Base-by-base conservation (phyloP, 2,797 vertebrate species). In the Allobates femoralis region DNA sequence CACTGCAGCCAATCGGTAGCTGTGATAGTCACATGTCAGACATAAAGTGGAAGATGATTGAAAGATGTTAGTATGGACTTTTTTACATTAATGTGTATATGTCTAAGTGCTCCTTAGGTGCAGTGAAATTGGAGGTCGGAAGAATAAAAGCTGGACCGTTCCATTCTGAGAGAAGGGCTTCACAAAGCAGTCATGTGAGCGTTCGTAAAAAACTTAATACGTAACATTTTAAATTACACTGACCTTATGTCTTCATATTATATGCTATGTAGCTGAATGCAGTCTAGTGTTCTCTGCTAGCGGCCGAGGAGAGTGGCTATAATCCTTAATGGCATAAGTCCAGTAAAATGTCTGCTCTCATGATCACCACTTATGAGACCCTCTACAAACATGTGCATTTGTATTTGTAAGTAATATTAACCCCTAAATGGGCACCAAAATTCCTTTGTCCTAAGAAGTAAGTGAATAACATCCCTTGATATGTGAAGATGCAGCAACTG, bases 121-220 rank as follows among this genome's bases (percentile, higher is more conserved):
- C 96, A 0, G 96, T 99, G 75, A 95, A 92, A 85, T 92, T 99
- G 92, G 97, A 99, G 88, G 95, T 99, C 0, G 97, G 97, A 90
- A 93, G 98, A 92, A 96, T 98, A 90, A 99, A 99, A 92, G 94
- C 98, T 0, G 96, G 97, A 0, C 96, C 98, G 0, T 99, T 99
- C 91, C 97, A 98, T 91, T 97, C 98, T 0, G 97, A 98, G 90
- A 95, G 98, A 85, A 94, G 98, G 74, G 92, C 96, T 77, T 99
- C 98, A 73, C 95, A 96, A 81, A 93, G 95, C 89, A 99, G 97
- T 93, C 97, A 98, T 96, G 97, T 99, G 89, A 76, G 92, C 94
- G 88, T 87, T 37, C 73, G 19, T 30, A n/a, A 26, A 23, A 26
- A 60, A 7, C 16, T 55, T 8, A 1, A 60, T 8, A 60, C 10